A percentile compares a stretch with the other conserved stretches of the same genome.
Conservation (phyloP, 1,140 invertebrate species). For the Muscidifurax raptorellus region DNA sequence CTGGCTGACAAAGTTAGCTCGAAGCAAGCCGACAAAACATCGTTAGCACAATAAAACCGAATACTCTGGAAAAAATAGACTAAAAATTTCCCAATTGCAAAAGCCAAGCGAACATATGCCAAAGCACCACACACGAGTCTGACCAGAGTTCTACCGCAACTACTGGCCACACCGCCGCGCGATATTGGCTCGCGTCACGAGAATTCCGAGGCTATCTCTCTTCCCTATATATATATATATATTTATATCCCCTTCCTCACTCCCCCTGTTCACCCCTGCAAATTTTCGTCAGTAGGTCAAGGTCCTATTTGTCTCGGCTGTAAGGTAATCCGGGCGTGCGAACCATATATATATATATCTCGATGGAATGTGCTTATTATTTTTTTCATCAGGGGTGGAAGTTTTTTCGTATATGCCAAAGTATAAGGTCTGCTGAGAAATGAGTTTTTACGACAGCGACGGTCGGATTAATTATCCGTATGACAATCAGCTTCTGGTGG, state of each 20-base stretch:
- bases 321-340: background rate
- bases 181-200: conserved; percentile 45
- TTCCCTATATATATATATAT: no score
- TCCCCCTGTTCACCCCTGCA: background rate
- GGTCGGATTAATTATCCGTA: background rate
- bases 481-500: background rate
- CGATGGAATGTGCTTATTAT: background rate
- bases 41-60: no score
- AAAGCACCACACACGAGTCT: background rate
- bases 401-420: background rate
- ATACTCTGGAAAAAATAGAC: background rate
- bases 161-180: background rate
- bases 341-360: no score
- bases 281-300: conserved; percentile 30
- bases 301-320: background rate
- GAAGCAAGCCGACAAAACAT: no score
- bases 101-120: background rate
- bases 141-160: conserved; percentile 14
- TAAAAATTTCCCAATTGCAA: background rate
- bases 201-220: conserved; percentile 28
- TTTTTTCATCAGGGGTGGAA: background rate
- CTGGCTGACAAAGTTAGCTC: no score
- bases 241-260: no score
- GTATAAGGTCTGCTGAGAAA: background rate
- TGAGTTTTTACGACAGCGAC: background rate